Percentiles rank a stretch among this genome's conserved stretches.
These are phyloP conservation scores for Sinosuthora webbiana DNA, from an alignment of 2,113 vertebrate species.

Conservation along the genomic window DNA sequence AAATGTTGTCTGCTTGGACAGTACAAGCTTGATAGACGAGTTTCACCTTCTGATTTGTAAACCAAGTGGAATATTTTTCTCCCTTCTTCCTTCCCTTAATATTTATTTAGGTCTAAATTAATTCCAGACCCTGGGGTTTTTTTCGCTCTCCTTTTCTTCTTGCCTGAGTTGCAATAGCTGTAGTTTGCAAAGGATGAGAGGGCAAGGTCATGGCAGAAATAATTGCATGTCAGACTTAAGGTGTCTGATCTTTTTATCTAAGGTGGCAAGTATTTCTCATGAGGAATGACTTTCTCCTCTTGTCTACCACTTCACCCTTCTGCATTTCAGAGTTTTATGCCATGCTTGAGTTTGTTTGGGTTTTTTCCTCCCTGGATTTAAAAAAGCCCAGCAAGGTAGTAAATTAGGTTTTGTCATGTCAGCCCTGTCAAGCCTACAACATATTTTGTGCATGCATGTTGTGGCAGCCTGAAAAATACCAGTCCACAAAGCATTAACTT, in stretches of 20 bases:
- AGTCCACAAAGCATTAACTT: background rate
- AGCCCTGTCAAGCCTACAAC: background rate
- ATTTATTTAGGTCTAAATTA: background rate
- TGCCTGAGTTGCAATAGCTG: background rate
- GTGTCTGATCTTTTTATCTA: background rate
- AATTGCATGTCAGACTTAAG: background rate
- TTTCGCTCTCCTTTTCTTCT: background rate
- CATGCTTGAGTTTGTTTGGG: background rate
- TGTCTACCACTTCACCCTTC: background rate
- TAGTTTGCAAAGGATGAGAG: background rate
- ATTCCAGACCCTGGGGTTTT: background rate
- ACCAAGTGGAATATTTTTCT: background rate
- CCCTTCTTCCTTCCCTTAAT: background rate
- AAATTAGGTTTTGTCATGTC: background rate
- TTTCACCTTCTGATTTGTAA: background rate
- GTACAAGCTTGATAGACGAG: background rate
- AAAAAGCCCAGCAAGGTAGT: background rate
- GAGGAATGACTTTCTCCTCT: background rate
- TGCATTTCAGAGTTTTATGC: background rate
- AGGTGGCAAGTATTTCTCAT: background rate
- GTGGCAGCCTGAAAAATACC: background rate
- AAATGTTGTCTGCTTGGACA: background rate
- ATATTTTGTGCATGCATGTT: rapidly evolving
- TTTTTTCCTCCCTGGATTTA: rapidly evolving
- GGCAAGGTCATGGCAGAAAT: background rate